Evolutionary conservation across 30 jellyfish, hydroid and myxozoan species (phyloP).

Genomic region (Turritopsis dohrnii): DNA sequence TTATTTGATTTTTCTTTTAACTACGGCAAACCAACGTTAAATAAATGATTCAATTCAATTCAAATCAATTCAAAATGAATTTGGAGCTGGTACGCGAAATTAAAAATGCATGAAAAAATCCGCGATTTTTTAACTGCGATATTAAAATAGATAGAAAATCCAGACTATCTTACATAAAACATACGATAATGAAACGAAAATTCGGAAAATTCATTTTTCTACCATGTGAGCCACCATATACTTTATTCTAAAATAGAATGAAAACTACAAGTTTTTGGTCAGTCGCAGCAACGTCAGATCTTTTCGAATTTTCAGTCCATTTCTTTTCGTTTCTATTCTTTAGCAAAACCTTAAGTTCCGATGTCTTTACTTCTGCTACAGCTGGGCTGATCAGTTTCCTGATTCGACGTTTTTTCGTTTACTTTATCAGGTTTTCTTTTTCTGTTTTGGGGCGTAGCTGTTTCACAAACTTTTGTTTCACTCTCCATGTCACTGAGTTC

Average conservation of each 20-base stretch:
- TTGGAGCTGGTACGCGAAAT: too few species aligned
- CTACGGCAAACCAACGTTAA: too few species aligned
- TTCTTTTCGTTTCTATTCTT: background rate
- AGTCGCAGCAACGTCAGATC: too few species aligned
- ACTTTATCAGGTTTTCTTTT: conserved; percentile 7
- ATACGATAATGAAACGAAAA: conserved; percentile 1
- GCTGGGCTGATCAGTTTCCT: conserved; percentile 13
- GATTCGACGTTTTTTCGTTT: conserved; percentile 3
- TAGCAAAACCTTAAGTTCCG: too few species aligned
- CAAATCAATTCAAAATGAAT: too few species aligned
- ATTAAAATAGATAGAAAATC: too few species aligned
- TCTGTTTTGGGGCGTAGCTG: conserved; percentile 2
- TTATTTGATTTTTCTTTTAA: too few species aligned
- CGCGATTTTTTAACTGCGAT: background rate
- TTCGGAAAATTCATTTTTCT: background rate
- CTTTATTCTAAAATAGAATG: background rate
- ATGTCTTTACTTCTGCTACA: conserved; percentile 9
- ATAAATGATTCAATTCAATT: too few species aligned
- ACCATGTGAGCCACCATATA: conserved; percentile 6
- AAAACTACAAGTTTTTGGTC: conserved; percentile 1
- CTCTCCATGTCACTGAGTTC: conserved; percentile 13
- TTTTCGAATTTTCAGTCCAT: background rate
- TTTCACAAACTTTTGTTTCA: background rate
- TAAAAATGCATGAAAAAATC: background rate
- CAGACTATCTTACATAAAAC: background rate